Percentiles rank a stretch among this genome's conserved stretches.
Evolutionary conservation across 2,888 invertebrate genomes (phyloP).

Genomic region (Torymus tubicola): DNA sequence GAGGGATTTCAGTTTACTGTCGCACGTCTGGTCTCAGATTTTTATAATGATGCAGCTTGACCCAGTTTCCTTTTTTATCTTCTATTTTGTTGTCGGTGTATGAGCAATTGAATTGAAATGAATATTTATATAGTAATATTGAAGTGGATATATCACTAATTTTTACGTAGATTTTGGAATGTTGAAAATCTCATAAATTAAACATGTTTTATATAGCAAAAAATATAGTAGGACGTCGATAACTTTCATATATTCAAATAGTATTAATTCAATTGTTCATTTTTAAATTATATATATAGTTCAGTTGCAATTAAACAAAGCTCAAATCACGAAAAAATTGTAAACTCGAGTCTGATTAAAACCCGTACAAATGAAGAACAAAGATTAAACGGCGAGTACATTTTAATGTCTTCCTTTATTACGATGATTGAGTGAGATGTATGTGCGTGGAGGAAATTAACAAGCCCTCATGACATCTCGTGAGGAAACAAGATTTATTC

Average conservation of each 20-base stretch:
- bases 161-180: too few species aligned
- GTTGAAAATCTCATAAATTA: too few species aligned
- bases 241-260: too few species aligned
- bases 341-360: background rate
- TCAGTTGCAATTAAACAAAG: too few species aligned
- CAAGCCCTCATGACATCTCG: slow-evolving; percentile 13
- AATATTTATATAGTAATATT: too few species aligned
- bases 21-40: slow-evolving; percentile 13
- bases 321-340: background rate
- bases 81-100: too few species aligned
- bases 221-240: too few species aligned
- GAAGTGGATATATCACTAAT: too few species aligned
- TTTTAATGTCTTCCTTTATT: slow-evolving; percentile 42
- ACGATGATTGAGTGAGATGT: slow-evolving; percentile 38
- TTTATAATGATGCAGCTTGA: slow-evolving; percentile 38
- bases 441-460: slow-evolving; percentile 13
- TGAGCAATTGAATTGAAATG: too few species aligned
- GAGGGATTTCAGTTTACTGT: slow-evolving; percentile 16
- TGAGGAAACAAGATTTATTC: slow-evolving; percentile 27
- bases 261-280: too few species aligned
- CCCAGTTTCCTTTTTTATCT: slow-evolving; percentile 6
- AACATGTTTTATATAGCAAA: too few species aligned
- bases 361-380: background rate
- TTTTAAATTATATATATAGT: too few species aligned
- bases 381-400: background rate